These are phyloP conservation scores for Neolamprologus devosi DNA, from an alignment of 2,113 vertebrate species.

Conservation along the genomic window DNA sequence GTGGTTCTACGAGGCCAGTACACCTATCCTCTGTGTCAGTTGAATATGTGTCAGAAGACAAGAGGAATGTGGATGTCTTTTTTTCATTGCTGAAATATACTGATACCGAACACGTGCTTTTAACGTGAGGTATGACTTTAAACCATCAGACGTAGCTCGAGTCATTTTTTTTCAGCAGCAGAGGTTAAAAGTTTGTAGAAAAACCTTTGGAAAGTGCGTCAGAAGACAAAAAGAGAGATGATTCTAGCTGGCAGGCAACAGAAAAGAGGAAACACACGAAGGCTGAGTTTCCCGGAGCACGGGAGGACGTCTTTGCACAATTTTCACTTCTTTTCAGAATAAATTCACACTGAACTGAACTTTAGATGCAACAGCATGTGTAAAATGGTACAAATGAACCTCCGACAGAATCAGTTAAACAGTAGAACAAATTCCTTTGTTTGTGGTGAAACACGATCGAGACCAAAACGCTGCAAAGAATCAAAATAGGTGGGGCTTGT, in stretches of 20 bases:
- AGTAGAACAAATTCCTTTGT: not conserved
- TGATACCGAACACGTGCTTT: not conserved
- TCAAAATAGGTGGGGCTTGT: not conserved
- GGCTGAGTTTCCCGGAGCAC: not conserved
- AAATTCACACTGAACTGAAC: not conserved
- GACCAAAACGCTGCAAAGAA: not conserved
- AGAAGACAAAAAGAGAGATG: not conserved
- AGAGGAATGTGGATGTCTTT: too few relatives aligned
- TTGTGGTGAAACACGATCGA: not conserved
- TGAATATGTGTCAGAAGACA: not conserved
- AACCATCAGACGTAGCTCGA: not conserved
- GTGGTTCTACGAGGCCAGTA: too few relatives aligned
- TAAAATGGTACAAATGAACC: not conserved
- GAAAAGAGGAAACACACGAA: not conserved
- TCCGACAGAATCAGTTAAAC: not conserved
- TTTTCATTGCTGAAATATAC: not conserved
- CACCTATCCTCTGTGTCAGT: not conserved
- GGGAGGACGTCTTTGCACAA: not conserved
- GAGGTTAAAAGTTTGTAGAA: not conserved
- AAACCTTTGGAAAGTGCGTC: not conserved
- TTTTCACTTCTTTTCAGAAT: not conserved
- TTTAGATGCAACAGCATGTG: not conserved
- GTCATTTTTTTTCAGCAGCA: not conserved
- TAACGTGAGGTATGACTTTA: not conserved
- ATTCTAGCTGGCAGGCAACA: constrained; percentile 1